Conservation (phyloP, 2,113 vertebrate genomes). For the Reinhardtius hippoglossoides region DNA sequence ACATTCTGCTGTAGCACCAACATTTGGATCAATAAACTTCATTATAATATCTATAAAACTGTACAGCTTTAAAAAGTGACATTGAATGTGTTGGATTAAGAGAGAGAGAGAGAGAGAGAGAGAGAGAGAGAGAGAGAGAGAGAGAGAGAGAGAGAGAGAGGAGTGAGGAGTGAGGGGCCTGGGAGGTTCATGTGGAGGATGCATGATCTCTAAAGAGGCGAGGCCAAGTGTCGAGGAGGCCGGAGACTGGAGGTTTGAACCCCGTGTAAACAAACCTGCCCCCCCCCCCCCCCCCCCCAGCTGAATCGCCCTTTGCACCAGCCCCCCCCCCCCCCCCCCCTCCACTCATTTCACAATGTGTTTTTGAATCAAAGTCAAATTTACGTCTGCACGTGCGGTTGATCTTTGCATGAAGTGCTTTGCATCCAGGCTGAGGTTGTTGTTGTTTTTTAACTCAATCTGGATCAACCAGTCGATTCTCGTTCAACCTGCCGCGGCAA, state of each 20-base stretch:
- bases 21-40: too few relatives aligned
- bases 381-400: background rate
- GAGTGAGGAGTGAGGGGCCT: background rate
- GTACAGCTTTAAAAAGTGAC: too few relatives aligned
- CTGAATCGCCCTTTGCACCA: background rate
- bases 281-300: too few relatives aligned
- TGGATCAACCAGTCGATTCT: conserved; percentile 21
- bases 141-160: too few relatives aligned
- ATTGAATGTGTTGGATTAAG: too few relatives aligned
- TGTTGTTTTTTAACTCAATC: conserved; percentile 29
- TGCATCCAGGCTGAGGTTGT: conserved; percentile 27
- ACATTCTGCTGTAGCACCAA: too few relatives aligned
- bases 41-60: too few relatives aligned
- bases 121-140: too few relatives aligned
- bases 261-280: conserved; percentile 27
- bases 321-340: background rate
- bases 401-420: background rate
- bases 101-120: too few relatives aligned
- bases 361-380: background rate
- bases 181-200: too few relatives aligned
- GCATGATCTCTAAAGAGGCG: too few relatives aligned
- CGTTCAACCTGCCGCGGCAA: conserved; percentile 51
- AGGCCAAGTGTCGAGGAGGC: too few relatives aligned
- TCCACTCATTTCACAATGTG: background rate
- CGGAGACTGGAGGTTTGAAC: background rate